A percentile compares a stretch with the other conserved stretches of the same genome.
Conservation (phyloP, 2,888 invertebrate genomes). For the Entomobrya proxima region DNA sequence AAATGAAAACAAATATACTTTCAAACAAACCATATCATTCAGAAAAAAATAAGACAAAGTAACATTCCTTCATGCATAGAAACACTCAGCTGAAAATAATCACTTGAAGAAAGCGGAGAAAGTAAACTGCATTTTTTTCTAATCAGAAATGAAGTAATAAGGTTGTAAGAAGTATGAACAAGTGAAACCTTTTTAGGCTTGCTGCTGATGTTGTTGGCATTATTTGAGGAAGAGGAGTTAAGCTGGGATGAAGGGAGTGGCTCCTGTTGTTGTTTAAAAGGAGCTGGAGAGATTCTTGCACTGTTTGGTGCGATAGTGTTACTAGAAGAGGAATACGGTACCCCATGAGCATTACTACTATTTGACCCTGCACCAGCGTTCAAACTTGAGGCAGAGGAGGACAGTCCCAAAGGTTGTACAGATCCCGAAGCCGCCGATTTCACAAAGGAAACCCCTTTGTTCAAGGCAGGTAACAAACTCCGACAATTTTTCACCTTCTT, state of each 20-base stretch:
- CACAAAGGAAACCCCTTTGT: slow-evolving; percentile 73
- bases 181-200: slow-evolving; percentile 74
- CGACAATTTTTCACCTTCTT: slow-evolving; percentile 74
- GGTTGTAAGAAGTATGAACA: slow-evolving; percentile 43
- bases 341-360: slow-evolving; percentile 63
- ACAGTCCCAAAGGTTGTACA: slow-evolving; percentile 69
- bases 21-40: neutral
- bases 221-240: slow-evolving; percentile 69
- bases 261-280: slow-evolving; percentile 69
- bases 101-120: no score
- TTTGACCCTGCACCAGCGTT: slow-evolving; percentile 64
- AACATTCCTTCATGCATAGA: no score
- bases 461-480: slow-evolving; percentile 72
- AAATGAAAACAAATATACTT: neutral
- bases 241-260: slow-evolving; percentile 68
- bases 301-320: slow-evolving; percentile 66
- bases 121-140: slow-evolving; percentile 4
- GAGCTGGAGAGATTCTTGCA: slow-evolving; percentile 67
- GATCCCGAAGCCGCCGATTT: slow-evolving; percentile 71
- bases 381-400: slow-evolving; percentile 71
- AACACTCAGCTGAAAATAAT: no score
- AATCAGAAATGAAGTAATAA: slow-evolving; percentile 18
- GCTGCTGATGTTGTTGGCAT: slow-evolving; percentile 69
- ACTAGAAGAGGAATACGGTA: slow-evolving; percentile 50
- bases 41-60: no score